These are phyloP conservation scores for Coccyzus lansbergi DNA, from an alignment of 2,797 vertebrate species.

Conservation along the genomic window DNA sequence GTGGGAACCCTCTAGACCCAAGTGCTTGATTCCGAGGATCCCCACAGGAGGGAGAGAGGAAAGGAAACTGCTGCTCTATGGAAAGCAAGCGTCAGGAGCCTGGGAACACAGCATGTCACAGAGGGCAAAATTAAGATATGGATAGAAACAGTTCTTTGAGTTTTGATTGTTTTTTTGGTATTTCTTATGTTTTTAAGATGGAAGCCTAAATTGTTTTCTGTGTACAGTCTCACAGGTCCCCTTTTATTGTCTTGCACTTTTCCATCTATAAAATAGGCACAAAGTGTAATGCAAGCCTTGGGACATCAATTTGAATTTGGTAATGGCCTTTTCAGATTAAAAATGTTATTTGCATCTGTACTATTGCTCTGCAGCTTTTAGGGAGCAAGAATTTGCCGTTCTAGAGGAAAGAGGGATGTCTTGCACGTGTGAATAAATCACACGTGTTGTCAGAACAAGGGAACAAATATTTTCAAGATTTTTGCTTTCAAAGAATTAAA, in stretches of 20 bases:
- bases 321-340: not conserved
- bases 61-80: not conserved
- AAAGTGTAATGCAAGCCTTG: not conserved
- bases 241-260: not conserved
- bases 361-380: not conserved
- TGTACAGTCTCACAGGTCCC: not conserved
- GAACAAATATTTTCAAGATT: not conserved
- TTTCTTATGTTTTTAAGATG: not conserved
- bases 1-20: not conserved
- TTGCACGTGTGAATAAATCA: not conserved
- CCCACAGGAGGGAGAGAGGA: not conserved
- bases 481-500: not conserved
- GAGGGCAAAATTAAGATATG: not conserved
- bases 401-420: not conserved
- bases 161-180: not conserved
- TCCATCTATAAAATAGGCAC: not conserved
- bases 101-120: not conserved
- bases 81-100: not conserved
- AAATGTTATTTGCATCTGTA: not conserved
- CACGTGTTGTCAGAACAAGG: not conserved
- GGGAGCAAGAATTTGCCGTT: not conserved
- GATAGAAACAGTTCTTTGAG: not conserved
- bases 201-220: not conserved
- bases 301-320: not conserved
- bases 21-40: conserved; percentile 7